Conservation (phyloP, 2,113 vertebrate species). For the Microtus richardsoni region DNA sequence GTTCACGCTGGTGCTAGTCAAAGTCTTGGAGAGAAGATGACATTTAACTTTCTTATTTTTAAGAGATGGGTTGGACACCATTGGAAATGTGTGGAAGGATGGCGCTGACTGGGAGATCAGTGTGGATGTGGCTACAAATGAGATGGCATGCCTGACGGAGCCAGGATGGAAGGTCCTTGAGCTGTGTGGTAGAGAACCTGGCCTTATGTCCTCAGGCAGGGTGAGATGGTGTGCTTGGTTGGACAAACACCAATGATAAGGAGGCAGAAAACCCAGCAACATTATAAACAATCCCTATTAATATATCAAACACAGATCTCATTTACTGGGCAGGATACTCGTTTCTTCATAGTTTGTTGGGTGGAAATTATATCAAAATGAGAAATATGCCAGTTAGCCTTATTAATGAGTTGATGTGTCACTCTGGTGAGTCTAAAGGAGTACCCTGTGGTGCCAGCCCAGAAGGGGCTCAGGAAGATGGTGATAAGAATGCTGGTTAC, state of each 20-base stretch:
- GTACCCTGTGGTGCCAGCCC: too few relatives aligned
- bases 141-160: not conserved
- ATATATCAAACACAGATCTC: not conserved
- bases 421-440: not conserved
- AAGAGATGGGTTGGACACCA: not conserved
- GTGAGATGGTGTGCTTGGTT: not conserved
- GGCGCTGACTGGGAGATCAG: not conserved
- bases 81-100: not conserved
- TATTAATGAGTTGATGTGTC: not conserved
- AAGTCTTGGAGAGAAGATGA: not conserved
- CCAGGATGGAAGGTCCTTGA: not conserved
- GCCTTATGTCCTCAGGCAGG: not conserved
- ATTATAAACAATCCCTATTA: not conserved
- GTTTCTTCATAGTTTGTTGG: not conserved
- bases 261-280: not conserved
- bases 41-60: not conserved
- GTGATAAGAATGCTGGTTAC: too few relatives aligned
- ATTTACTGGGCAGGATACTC: not conserved
- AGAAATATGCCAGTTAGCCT: not conserved
- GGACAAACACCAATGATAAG: constrained; percentile 9
- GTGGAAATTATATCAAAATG: not conserved
- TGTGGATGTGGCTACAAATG: not conserved
- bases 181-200: not conserved
- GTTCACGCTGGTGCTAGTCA: not conserved
- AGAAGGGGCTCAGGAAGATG: too few relatives aligned